phyloP scores from a whole-genome alignment of 2,888 invertebrate genomes.

The Ommatoiulus sabulosus region DNA sequence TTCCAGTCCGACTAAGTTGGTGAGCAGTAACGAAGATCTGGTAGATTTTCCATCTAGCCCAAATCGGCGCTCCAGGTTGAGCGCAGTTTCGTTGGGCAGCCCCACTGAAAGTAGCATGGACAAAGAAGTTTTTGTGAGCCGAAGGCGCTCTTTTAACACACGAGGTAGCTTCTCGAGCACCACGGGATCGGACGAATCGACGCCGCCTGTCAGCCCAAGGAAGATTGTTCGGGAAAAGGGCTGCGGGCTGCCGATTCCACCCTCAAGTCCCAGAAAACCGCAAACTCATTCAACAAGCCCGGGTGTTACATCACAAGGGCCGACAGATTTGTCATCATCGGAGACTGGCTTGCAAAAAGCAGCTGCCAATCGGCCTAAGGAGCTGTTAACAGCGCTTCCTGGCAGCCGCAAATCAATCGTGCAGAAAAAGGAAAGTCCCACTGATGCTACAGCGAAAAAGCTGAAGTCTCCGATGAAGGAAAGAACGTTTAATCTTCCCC shows the following conservation, averaged over 20 bases:
- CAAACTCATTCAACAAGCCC: background rate
- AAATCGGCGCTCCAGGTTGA: conserved; percentile 40
- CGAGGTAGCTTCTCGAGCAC: conserved; percentile 20
- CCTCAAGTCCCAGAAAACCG: conserved; percentile 20
- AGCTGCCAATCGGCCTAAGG: background rate
- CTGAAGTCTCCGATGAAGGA: conserved; percentile 55
- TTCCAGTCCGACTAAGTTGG: conserved; percentile 61
- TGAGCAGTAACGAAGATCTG: conserved; percentile 22
- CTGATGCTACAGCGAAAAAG: conserved; percentile 22
- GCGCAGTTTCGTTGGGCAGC: conserved; percentile 35
- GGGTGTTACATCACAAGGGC: background rate
- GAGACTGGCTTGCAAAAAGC: background rate
- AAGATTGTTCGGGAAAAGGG: conserved; percentile 30
- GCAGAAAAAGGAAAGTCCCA: conserved; percentile 26
- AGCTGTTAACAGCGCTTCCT: conserved; percentile 44
- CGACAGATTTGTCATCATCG: background rate
- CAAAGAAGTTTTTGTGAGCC: background rate
- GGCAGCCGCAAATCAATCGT: background rate
- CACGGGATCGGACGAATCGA: conserved; percentile 44
- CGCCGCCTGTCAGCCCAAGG: conserved; percentile 13
- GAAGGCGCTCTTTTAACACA: conserved; percentile 54
- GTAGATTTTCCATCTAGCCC: conserved; percentile 51
- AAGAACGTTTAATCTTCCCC: conserved; percentile 44
- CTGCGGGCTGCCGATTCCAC: conserved; percentile 54
- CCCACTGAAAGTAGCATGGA: conserved; percentile 46